A percentile compares a stretch with the other conserved stretches of the same genome.
Conservation (phyloP, 2,797 vertebrate species). For the Centroberyx gerrardi region DNA sequence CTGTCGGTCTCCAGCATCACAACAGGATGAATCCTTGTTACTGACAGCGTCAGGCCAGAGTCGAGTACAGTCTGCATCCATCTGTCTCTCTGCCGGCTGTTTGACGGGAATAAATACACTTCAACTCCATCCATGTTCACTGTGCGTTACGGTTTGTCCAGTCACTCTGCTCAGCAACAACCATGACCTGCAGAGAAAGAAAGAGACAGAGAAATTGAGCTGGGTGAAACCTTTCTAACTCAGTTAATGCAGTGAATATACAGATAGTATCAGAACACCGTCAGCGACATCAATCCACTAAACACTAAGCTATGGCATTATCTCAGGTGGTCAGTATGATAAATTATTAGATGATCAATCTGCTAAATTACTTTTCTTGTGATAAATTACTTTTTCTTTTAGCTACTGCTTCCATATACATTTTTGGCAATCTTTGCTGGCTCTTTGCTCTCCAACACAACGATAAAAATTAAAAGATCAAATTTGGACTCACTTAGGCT, state of each 20-base stretch:
- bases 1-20: constrained; percentile 72
- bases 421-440: too few relatives aligned
- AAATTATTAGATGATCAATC: too few relatives aligned
- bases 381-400: too few relatives aligned
- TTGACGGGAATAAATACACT: neutral
- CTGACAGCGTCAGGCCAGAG: constrained; percentile 78
- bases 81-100: neutral
- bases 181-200: constrained; percentile 13
- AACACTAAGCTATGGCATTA: too few relatives aligned
- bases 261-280: neutral
- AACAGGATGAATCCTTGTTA: constrained; percentile 90
- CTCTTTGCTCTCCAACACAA: too few relatives aligned
- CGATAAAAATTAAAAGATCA: too few relatives aligned
- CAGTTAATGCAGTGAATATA: neutral
- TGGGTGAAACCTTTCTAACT: too few relatives aligned
- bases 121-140: neutral
- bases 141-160: neutral
- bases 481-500: too few relatives aligned
- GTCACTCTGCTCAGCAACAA: neutral
- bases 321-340: too few relatives aligned
- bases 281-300: too few relatives aligned
- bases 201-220: neutral
- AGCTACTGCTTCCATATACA: too few relatives aligned
- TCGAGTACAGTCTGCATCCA: neutral
- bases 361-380: too few relatives aligned